Base-by-base conservation (phyloP, 2,888 invertebrate species). In the Glaucopsyche alexis region DNA sequence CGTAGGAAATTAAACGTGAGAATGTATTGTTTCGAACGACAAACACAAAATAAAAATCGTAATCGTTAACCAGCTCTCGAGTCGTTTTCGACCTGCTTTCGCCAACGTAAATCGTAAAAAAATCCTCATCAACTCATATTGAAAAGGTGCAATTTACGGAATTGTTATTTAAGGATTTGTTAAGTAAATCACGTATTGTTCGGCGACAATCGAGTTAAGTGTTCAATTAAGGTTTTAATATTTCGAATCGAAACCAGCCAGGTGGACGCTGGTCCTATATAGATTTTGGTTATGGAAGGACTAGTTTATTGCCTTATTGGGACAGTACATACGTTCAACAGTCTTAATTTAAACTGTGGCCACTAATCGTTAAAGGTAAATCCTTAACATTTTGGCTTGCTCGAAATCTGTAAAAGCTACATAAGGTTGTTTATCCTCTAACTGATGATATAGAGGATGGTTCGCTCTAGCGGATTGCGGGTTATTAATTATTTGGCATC, bases 1-100 rank as follows among this genome's bases (percentile, higher is more conserved):
- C 87, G 86, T 90, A 91, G 90, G 90, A 89, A 92, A 93, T 92
- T 91, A 91, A 91, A 93, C 90, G 92, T 91, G 92, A 91, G 93
- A 92, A 93, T 87, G 90, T 91, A 92, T 93, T 92, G 93, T 93
- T 92, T 87, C 89, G 87, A 89, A 88, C 83, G 83, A 87, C 89
- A 90, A 85, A 86, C 88, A 91, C 87, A 88, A 91, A 90, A 90
- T 85, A 84, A 89, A 87, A 89, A 89, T 85, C 83, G 83, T 82
- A 84, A 86, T 87, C 85, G 88, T 88, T 90, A 89, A 91, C 89
- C 90, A 89, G 88, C 84, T 88, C 88, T 86, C 90, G 87, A 90
- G 81, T 92, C 92, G 91, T 92, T 92, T 88, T 88, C 91, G 90
- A 91, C 87, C 87, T 86, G 88, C 87, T 90, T 88, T 90, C 83